Evolutionary conservation across 2,888 invertebrate species (phyloP).

Genomic region (Muschampia plurimacula): DNA sequence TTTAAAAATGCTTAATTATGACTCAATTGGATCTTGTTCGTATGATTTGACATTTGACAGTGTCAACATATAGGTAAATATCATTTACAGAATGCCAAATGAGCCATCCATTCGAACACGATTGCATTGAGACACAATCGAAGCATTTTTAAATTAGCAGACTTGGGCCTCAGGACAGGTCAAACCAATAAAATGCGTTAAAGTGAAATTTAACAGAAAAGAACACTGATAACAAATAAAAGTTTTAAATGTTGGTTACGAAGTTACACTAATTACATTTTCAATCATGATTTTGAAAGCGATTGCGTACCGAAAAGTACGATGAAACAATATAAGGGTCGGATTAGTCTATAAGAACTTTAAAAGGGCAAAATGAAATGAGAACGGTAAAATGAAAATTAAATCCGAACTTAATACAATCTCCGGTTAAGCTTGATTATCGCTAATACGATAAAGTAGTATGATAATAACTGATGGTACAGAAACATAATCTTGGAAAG

Average conservation of each 20-base stretch:
- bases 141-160: too few relatives aligned
- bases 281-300: slow-evolving; percentile 7
- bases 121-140: too few relatives aligned
- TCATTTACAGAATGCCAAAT: too few relatives aligned
- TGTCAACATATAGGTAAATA: too few relatives aligned
- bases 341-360: slow-evolving; percentile 26
- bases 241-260: background rate
- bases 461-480: background rate
- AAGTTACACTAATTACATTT: slow-evolving; percentile 7
- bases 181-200: too few relatives aligned
- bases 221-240: background rate
- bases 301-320: slow-evolving; percentile 7
- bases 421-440: slow-evolving; percentile 71
- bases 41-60: too few relatives aligned
- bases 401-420: slow-evolving; percentile 59
- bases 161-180: too few relatives aligned
- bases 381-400: slow-evolving; percentile 55
- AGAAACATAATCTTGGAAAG: background rate
- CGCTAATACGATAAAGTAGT: slow-evolving; percentile 62
- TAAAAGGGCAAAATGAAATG: slow-evolving; percentile 24
- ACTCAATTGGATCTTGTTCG: too few relatives aligned
- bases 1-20: too few relatives aligned
- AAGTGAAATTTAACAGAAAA: background rate
- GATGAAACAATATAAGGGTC: slow-evolving; percentile 25
- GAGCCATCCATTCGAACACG: too few relatives aligned